Base-by-base conservation (phyloP, 2,113 vertebrate genomes). In the Bufo gargarizans region DNA sequence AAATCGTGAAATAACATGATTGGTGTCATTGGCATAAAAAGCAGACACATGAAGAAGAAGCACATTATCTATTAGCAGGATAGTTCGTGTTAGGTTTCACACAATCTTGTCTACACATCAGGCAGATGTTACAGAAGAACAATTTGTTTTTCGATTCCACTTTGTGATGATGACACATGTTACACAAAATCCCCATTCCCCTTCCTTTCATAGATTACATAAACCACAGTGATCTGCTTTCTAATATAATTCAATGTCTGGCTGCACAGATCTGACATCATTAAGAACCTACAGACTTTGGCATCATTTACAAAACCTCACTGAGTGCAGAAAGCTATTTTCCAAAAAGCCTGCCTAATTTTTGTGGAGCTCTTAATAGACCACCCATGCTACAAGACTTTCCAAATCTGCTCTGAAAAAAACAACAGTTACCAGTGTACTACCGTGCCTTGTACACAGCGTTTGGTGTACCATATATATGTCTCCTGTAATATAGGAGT, bases 271-370 rank as follows among this genome's bases (percentile, higher is more conserved):
- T 65, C 87, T 88, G 87, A 88, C 80, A 88, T 88, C 87, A 88
- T 88, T 88, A 88, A 77, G 87, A 88, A 88, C 79, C 71, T 83
- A 88, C 79, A 83, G 87, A 83, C 58, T 88, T 83, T 88, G 87
- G 80, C 79, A 88, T 88, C 87, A 53, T 88, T 83, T 88, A 69
- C 87, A 61, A 88, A 88, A 88, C 87, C 87, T 88, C 87, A 88
- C 69, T 83, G 80, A 88, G 72, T 50, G 58, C 87, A 88, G 69
- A 83, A 59, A 88, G 59, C 80, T 83, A 77, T 88, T 88, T 88
- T 88, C 87, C 87, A 61, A 83, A 58, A 88, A 83, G 87, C 79
- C 80, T 88, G 87, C 87, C 87, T 88, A 88, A 88, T 88, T 88
- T 88, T 88, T 88, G 67, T 83, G 69, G 83, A 83, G 79, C 87